Percentiles rank a stretch among this genome's conserved stretches.
phyloP scores from a whole-genome alignment of 2,797 vertebrate species.

The Cryptoprocta ferox region DNA sequence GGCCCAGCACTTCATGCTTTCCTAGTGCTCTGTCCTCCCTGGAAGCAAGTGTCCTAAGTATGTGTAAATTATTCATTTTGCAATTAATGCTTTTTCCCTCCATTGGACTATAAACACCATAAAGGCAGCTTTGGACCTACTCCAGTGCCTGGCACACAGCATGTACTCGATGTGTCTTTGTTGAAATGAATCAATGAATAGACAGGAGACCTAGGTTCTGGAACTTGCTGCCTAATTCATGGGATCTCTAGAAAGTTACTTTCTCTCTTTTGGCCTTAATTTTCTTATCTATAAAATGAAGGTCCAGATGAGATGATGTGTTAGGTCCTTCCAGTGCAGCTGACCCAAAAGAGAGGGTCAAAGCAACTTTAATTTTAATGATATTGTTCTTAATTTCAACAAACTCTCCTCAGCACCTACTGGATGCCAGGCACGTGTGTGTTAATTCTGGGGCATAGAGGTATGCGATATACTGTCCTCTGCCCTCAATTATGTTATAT shows the following conservation, averaged over 20 bases:
- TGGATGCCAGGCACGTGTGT: neutral
- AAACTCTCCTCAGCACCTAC: neutral
- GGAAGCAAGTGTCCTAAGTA: neutral
- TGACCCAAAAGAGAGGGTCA: neutral
- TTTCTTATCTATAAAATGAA: neutral
- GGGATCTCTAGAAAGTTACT: neutral
- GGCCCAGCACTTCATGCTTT: neutral
- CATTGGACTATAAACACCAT: neutral
- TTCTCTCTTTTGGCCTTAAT: neutral
- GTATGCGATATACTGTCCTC: neutral
- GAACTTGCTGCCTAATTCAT: neutral
- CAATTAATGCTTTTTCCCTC: neutral
- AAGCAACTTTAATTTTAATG: neutral
- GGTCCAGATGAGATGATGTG: neutral
- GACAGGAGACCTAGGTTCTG: neutral
- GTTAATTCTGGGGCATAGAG: neutral
- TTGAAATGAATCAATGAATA: neutral
- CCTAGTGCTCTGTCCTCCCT: neutral
- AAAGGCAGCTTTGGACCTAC: neutral
- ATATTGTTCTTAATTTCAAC: neutral
- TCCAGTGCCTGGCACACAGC: neutral
- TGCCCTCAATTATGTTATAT: neutral
- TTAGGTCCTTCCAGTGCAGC: neutral
- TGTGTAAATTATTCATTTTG: neutral
- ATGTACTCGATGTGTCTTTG: neutral